A percentile compares a stretch with the other conserved stretches of the same genome.
Conservation (phyloP, 1,140 invertebrate genomes). For the Drosophila pandora region DNA sequence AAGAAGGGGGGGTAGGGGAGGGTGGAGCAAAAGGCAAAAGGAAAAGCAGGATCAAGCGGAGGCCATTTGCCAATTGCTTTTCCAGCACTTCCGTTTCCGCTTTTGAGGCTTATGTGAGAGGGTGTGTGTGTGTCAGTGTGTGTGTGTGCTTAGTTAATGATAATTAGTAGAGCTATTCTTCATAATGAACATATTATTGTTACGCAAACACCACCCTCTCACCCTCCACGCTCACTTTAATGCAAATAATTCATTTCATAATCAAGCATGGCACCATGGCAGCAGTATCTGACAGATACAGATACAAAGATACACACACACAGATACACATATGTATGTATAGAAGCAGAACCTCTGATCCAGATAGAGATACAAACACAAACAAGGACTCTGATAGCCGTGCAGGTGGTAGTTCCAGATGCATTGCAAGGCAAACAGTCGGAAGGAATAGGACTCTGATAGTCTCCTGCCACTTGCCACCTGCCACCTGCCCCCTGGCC, state of each 20-base stretch:
- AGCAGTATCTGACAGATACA: slow-evolving; percentile 13
- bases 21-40: background rate
- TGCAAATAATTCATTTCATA: slow-evolving; percentile 71
- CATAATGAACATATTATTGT: slow-evolving; percentile 48
- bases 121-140: slow-evolving; percentile 27
- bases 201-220: slow-evolving; percentile 12
- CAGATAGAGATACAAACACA: background rate
- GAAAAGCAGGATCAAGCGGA: slow-evolving; percentile 7
- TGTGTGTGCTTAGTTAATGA: slow-evolving; percentile 47
- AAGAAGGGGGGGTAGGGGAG: background rate
- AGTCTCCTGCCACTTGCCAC: too few relatives aligned
- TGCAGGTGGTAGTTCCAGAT: background rate
- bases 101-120: slow-evolving; percentile 7
- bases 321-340: too few relatives aligned
- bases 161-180: slow-evolving; percentile 13
- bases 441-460: background rate
- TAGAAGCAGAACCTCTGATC: background rate
- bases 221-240: slow-evolving; percentile 22
- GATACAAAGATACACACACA: too few relatives aligned
- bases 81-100: slow-evolving; percentile 71
- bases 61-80: slow-evolving; percentile 75
- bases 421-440: slow-evolving; percentile 1
- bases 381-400: background rate
- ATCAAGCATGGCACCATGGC: slow-evolving; percentile 32
- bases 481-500: background rate